Percentiles rank a stretch among this genome's conserved stretches.
These are phyloP conservation scores for Serinus canaria DNA, from an alignment of 2,113 vertebrate genomes.

Conservation along the genomic window DNA sequence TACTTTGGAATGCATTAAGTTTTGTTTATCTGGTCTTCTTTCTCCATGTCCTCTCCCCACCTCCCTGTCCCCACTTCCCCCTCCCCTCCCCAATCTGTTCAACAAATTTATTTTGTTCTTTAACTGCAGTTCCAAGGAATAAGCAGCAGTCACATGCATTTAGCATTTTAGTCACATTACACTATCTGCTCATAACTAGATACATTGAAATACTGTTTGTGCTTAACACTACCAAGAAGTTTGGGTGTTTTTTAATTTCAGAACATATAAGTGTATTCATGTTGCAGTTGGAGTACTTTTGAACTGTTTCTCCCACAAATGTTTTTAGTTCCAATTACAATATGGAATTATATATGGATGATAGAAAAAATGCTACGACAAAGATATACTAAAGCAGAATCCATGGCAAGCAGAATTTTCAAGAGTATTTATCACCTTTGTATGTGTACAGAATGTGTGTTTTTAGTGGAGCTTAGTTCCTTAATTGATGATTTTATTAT, in stretches of 20 bases:
- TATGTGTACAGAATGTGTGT: not conserved
- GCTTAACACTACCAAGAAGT: not conserved
- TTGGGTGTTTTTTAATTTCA: not conserved
- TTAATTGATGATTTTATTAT: not conserved
- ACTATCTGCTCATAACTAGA: not conserved
- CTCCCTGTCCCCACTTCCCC: not conserved
- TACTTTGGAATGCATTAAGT: not conserved
- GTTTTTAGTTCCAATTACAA: not conserved
- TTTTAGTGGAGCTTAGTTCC: not conserved
- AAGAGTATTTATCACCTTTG: not conserved
- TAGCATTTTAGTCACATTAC: not conserved
- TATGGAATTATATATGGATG: not conserved
- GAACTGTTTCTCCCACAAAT: not conserved
- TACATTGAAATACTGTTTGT: not conserved
- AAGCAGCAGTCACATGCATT: not conserved
- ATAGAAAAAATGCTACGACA: not conserved
- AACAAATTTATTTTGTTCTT: not conserved
- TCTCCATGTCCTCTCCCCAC: not conserved
- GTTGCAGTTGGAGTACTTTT: not conserved
- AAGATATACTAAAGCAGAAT: not conserved
- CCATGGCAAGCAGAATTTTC: not conserved
- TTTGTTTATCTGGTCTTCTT: not conserved
- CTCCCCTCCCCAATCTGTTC: not conserved
- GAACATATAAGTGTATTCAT: not conserved
- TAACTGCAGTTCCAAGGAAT: not conserved